phyloP scores from a whole-genome alignment of 2,113 vertebrate species.

The Sarotherodon lohbergeri region DNA sequence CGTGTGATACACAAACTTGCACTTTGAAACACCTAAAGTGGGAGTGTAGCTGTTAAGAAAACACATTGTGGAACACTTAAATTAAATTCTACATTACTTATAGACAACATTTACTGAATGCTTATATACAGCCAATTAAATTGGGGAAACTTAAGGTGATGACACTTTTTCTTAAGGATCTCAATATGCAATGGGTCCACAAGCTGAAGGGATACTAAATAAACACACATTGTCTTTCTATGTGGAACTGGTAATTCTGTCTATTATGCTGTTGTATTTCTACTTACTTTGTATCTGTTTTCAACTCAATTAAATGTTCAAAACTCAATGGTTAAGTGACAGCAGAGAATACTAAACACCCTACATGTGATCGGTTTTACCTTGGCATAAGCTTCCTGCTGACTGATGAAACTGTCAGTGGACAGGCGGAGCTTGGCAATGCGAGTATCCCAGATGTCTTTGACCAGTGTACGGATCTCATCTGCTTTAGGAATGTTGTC shows the following conservation, averaged over 20 bases:
- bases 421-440: constrained; percentile 93
- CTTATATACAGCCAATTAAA: not conserved
- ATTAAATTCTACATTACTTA: not conserved
- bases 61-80: not conserved
- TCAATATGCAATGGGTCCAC: not conserved
- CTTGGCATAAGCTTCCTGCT: constrained; percentile 92
- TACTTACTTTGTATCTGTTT: not conserved
- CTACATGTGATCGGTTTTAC: constrained; percentile 51
- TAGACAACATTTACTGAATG: not conserved
- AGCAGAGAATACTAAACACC: not conserved
- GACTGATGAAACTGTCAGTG: constrained; percentile 88
- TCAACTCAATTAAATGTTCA: not conserved
- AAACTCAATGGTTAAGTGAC: not conserved
- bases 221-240: not conserved
- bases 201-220: not conserved
- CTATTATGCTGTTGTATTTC: not conserved
- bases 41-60: not conserved
- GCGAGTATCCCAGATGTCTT: constrained; percentile 96
- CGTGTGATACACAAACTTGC: not conserved
- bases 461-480: constrained; percentile 90
- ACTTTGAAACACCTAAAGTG: not conserved
- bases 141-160: not conserved
- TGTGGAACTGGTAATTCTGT: not conserved
- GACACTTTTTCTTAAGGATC: not conserved
- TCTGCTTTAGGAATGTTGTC: constrained; percentile 96